Evolutionary conservation across 1,140 invertebrate species (phyloP), one percentile per base, ranked within the genome.

Genomic region (Phocides pigmalion): DNA sequence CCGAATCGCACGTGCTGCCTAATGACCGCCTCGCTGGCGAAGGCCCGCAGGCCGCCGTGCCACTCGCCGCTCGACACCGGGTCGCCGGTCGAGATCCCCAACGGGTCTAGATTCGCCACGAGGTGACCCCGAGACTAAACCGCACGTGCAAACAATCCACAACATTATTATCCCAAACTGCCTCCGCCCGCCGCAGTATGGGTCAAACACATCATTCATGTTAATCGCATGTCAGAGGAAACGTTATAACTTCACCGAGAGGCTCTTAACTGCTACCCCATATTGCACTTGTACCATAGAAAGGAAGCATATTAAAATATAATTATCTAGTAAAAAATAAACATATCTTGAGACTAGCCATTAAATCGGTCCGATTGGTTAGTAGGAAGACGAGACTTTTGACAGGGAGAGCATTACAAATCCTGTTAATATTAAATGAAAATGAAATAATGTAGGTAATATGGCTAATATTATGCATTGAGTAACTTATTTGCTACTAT

Each of bases 41-140:
- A 90, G 63, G 84, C 88, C 20, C 86, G 81, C 51, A 89, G 77
- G 59, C 84, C 87, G 74, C 84, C 87, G 74, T 88, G 82, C 89
- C 90, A 85, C 69, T 87, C 83, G 69, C 78, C 81, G 74, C 81
- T 87, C 63, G 84, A 89, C 20, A 75, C 70, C 32, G 90, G 84
- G 66, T 90, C 90, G 53, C 89, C 84, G 35, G 82, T 84, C 3
- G 84, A 94, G 89, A 97, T 97, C 92, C 95, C 95, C 86, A 99
- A 93, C 70, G 98, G 98, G 94, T 99, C 98, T 91, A 98, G 93
- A 87, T 97, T 96, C 79, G 98, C 97, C 81, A 97, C 96, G 90
- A 98, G 95, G 93, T 99, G 98, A 91, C 98, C 98, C 88, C 97
- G 95, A 74, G 97, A 96, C 97, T 99, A 93, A 78, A 62, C 41